Percentiles rank a stretch among this genome's conserved stretches.
Conservation (phyloP, 2,888 invertebrate genomes). For the Xestoiulus laeticollis region DNA sequence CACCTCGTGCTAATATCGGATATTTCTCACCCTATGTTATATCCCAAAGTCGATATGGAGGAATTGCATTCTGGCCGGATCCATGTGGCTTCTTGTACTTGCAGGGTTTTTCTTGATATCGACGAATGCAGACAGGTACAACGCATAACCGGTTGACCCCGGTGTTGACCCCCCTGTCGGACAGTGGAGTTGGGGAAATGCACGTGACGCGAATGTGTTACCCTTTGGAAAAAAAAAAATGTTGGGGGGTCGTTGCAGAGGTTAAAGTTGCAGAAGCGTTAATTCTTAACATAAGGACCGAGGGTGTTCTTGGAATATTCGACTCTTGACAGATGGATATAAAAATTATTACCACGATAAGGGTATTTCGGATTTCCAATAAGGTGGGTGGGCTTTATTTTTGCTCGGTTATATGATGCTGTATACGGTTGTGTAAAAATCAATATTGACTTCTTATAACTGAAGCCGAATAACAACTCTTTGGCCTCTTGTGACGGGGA, state of each 20-base stretch:
- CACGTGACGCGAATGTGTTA: not conserved
- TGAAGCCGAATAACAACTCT: too few relatives aligned
- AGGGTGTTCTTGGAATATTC: not conserved
- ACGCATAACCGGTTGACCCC: not conserved
- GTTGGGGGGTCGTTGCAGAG: not conserved
- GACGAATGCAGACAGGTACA: not conserved
- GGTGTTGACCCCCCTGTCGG: slow-evolving; percentile 24
- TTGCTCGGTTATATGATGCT: not conserved
- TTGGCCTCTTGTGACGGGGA: too few relatives aligned
- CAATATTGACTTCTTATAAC: not conserved
- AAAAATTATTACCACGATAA: slow-evolving; percentile 23
- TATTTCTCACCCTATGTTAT: not conserved
- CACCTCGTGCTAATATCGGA: not conserved
- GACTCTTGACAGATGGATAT: not conserved
- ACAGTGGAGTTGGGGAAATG: not conserved
- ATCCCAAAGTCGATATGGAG: not conserved
- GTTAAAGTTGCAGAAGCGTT: not conserved
- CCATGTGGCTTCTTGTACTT: not conserved
- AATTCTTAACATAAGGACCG: not conserved
- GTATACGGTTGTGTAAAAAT: not conserved
- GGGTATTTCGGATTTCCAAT: slow-evolving; percentile 28
- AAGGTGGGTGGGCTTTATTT: not conserved
- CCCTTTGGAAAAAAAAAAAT: not conserved
- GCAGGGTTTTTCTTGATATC: not conserved
- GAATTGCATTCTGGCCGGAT: not conserved